Percentiles rank a stretch among this genome's conserved stretches.
phyloP scores from a whole-genome alignment of 2,888 invertebrate species.

The Heliconius ethilla region DNA sequence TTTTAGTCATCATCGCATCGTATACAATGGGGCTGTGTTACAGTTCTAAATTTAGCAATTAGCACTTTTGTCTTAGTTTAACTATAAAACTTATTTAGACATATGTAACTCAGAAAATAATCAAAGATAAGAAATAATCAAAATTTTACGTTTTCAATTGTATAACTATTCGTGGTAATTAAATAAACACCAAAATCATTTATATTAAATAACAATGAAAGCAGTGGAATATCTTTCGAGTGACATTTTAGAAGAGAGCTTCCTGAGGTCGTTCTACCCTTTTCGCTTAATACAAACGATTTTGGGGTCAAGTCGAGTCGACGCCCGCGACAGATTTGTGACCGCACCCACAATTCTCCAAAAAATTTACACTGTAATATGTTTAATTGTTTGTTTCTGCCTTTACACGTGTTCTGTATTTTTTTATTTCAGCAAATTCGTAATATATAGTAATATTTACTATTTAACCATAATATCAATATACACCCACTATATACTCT shows the following conservation, averaged over 20 bases:
- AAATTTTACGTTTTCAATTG: neutral
- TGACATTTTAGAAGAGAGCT: slow-evolving; percentile 60
- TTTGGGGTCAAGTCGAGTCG: slow-evolving; percentile 58
- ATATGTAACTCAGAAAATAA: neutral
- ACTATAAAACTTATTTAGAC: too few relatives aligned
- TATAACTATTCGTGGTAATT: neutral
- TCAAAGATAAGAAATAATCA: too few relatives aligned
- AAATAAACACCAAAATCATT: neutral
- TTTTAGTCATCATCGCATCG: slow-evolving; percentile 60
- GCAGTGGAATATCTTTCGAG: slow-evolving; percentile 57
- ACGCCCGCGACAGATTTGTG: slow-evolving; percentile 57
- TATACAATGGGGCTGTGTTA: slow-evolving; percentile 62
- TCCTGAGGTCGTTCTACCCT: slow-evolving; percentile 52
- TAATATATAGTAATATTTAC: slow-evolving; percentile 34
- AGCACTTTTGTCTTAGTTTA: neutral
- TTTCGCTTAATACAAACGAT: slow-evolving; percentile 54
- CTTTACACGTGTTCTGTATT: slow-evolving; percentile 36
- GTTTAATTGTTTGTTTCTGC: slow-evolving; percentile 31
- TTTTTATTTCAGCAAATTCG: slow-evolving; percentile 28
- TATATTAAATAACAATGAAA: slow-evolving; percentile 22
- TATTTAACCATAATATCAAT: slow-evolving; percentile 28
- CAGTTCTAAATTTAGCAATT: slow-evolving; percentile 51
- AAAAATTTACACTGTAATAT: slow-evolving; percentile 54
- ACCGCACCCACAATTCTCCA: slow-evolving; percentile 57
- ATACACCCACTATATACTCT: slow-evolving; percentile 47